These are phyloP conservation scores for Lytechinus variegatus DNA, from an alignment of 35 echinoderm and acorn worm genomes.

Conservation along the genomic window DNA sequence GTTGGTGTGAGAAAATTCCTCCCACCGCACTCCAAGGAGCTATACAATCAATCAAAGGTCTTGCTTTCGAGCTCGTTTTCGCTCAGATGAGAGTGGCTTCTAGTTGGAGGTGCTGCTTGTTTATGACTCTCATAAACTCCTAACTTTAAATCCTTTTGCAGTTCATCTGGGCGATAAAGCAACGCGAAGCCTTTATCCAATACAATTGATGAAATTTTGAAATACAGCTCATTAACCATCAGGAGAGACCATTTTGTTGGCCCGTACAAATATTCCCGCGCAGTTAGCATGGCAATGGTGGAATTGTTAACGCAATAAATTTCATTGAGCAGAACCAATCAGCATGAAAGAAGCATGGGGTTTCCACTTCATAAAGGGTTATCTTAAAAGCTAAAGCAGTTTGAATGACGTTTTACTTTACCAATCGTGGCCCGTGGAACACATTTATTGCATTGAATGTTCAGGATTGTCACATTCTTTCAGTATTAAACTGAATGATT, in stretches of 20 bases:
- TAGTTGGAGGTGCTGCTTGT: not conserved
- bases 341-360: not conserved
- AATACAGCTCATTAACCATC: not conserved
- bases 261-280: not conserved
- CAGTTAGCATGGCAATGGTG: not conserved
- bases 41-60: not conserved
- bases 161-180: not conserved
- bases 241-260: not conserved
- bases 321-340: not conserved
- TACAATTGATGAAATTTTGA: not conserved
- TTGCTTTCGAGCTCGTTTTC: not conserved
- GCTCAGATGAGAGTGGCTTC: not conserved
- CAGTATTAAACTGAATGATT: not conserved
- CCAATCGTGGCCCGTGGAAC: not conserved
- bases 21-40: not conserved
- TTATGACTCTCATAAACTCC: not conserved
- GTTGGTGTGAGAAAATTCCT: conserved; percentile 2
- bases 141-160: not conserved
- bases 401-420: not conserved
- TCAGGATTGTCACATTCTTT: not conserved
- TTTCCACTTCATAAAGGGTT: not conserved
- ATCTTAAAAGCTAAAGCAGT: not conserved
- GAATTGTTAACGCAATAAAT: not conserved
- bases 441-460: not conserved
- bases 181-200: not conserved